A percentile compares a stretch with the other conserved stretches of the same genome.
Evolutionary conservation across 2,113 vertebrate species (phyloP).

Genomic region (Cheilinus undulatus): DNA sequence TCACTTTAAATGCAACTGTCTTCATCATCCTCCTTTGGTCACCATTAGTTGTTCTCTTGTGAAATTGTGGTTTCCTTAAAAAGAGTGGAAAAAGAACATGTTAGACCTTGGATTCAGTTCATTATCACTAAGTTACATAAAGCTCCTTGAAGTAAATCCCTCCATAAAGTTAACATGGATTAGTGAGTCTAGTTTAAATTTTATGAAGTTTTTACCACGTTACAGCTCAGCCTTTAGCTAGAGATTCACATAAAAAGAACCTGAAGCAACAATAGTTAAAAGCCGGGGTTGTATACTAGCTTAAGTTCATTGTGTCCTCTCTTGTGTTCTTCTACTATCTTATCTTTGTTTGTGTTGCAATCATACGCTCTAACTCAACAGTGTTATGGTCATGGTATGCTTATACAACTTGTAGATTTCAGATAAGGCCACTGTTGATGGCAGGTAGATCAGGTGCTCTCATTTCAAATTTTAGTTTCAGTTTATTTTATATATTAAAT

Average conservation of each 20-base stretch:
- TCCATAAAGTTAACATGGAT: background rate
- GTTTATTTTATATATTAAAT: background rate
- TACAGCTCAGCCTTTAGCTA: too few relatives aligned
- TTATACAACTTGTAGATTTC: constrained; percentile 66
- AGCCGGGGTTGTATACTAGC: background rate
- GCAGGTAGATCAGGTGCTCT: constrained; percentile 6
- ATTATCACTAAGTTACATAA: background rate
- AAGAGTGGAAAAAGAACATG: constrained; percentile 3
- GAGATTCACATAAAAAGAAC: constrained; percentile 9
- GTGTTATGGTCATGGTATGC: constrained; percentile 68
- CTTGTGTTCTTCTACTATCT: constrained; percentile 60
- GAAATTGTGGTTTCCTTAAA: constrained; percentile 83
- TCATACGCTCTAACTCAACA: constrained; percentile 48
- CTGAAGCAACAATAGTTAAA: background rate
- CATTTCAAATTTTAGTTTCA: too few relatives aligned
- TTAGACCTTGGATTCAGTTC: background rate
- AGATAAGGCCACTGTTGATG: constrained; percentile 61
- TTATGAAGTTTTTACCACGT: background rate
- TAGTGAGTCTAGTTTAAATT: background rate
- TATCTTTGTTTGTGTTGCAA: constrained; percentile 81
- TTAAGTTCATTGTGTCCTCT: constrained; percentile 44
- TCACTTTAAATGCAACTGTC: constrained; percentile 42
- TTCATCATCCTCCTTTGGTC: constrained; percentile 22
- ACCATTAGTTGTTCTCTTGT: constrained; percentile 93
- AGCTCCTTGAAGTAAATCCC: too few relatives aligned